Evolutionary conservation across 2,113 vertebrate genomes (phyloP).

Genomic region (Cariama cristata): DNA sequence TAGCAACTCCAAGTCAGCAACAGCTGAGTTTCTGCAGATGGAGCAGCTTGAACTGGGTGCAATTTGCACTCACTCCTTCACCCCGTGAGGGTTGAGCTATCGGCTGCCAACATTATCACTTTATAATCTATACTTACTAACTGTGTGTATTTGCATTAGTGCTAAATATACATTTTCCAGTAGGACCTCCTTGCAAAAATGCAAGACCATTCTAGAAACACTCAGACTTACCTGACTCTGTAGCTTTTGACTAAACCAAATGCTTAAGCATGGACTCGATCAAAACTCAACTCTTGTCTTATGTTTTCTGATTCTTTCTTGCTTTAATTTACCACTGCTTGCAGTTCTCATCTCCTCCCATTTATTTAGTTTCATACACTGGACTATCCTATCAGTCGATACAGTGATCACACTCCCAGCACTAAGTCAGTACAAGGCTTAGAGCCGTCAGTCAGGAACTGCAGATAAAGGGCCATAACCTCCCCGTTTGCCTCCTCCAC

Average conservation of each 20-base stretch:
- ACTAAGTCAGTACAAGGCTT: background rate
- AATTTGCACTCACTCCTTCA: background rate
- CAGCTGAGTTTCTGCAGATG: background rate
- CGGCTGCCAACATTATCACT: background rate
- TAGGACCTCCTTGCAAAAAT: background rate
- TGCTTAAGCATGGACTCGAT: background rate
- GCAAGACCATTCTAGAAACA: background rate
- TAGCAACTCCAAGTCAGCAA: background rate
- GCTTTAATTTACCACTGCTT: background rate
- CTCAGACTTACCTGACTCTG: background rate
- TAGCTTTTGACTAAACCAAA: background rate
- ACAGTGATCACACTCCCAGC: background rate
- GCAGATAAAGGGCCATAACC: background rate
- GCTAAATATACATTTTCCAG: background rate
- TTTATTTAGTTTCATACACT: background rate
- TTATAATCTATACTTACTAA: background rate
- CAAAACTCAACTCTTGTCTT: background rate
- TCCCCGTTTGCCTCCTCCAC: background rate
- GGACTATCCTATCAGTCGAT: background rate
- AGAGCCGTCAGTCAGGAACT: background rate
- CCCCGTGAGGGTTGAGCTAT: background rate
- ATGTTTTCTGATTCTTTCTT: background rate
- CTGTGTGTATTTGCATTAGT: background rate
- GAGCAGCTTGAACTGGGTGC: too few species aligned
- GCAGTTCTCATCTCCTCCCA: background rate